phyloP scores from a whole-genome alignment of 1,140 invertebrate species.

The Leptonema lineaticorne region DNA sequence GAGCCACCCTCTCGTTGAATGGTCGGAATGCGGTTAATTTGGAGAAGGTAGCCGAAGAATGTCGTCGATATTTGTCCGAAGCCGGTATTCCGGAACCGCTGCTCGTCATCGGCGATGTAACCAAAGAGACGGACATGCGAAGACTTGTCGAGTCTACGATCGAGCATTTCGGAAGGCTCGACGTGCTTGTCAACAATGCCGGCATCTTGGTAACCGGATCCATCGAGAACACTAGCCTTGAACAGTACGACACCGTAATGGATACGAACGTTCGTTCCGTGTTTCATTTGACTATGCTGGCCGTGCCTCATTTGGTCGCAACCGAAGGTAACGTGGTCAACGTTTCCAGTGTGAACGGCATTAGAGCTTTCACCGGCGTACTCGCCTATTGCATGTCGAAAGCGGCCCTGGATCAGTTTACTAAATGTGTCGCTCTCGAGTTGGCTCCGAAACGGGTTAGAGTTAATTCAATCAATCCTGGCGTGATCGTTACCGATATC shows the following conservation, averaged over 20 bases:
- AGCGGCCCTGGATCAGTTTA: slow-evolving; percentile 87
- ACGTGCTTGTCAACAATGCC: slow-evolving; percentile 86
- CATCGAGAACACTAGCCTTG: slow-evolving; percentile 80
- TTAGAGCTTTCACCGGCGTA: slow-evolving; percentile 74
- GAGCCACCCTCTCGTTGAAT: slow-evolving; percentile 66
- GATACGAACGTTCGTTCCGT: slow-evolving; percentile 82
- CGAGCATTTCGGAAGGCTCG: slow-evolving; percentile 68
- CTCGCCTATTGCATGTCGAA: slow-evolving; percentile 88
- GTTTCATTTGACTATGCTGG: slow-evolving; percentile 81
- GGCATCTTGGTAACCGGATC: slow-evolving; percentile 78
- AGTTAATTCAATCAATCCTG: slow-evolving; percentile 86
- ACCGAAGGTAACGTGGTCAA: slow-evolving; percentile 87
- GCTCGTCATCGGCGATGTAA: slow-evolving; percentile 65
- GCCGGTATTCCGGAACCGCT: slow-evolving; percentile 48
- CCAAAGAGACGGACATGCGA: slow-evolving; percentile 72
- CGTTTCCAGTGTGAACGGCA: slow-evolving; percentile 85
- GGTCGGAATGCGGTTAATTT: slow-evolving; percentile 73
- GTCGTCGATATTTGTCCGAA: slow-evolving; percentile 47
- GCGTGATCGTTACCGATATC: slow-evolving; percentile 71
- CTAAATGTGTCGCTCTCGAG: slow-evolving; percentile 77
- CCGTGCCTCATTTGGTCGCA: slow-evolving; percentile 78
- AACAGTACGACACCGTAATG: slow-evolving; percentile 82
- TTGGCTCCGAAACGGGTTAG: slow-evolving; percentile 77
- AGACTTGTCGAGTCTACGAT: slow-evolving; percentile 70
- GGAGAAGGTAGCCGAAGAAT: slow-evolving; percentile 48